Evolutionary conservation across 2,888 invertebrate genomes (phyloP).

Genomic region (Bruchidius siliquastri): DNA sequence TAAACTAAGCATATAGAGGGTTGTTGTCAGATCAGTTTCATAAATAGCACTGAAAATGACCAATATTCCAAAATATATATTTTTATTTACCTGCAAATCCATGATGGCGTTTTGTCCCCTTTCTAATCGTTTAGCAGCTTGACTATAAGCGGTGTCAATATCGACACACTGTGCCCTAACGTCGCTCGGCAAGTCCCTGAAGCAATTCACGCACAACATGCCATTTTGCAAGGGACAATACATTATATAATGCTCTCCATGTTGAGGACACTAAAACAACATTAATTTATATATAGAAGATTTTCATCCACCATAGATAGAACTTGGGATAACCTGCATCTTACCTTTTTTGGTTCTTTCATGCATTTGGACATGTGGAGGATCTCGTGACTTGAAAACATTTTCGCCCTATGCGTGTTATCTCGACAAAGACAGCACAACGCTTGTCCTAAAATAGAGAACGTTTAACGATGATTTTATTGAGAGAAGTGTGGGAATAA

Average conservation of each 20-base stretch:
- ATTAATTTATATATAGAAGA: neutral
- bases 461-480: too few species aligned
- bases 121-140: slow-evolving; percentile 66
- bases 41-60: too few species aligned
- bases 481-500: too few species aligned
- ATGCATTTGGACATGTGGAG: slow-evolving; percentile 67
- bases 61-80: too few species aligned
- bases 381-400: slow-evolving; percentile 71
- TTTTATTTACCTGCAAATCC: slow-evolving; percentile 40
- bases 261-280: slow-evolving; percentile 54
- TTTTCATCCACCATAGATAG: too few species aligned
- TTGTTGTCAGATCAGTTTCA: too few species aligned
- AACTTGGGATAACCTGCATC: too few species aligned
- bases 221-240: slow-evolving; percentile 64
- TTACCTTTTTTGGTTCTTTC: slow-evolving; percentile 62
- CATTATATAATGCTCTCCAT: slow-evolving; percentile 72
- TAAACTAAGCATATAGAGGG: too few species aligned
- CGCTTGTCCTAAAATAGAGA: slow-evolving; percentile 56
- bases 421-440: slow-evolving; percentile 66
- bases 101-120: slow-evolving; percentile 51
- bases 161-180: slow-evolving; percentile 66
- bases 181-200: slow-evolving; percentile 64
- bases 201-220: slow-evolving; percentile 72
- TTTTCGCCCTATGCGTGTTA: slow-evolving; percentile 70
- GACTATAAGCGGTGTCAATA: slow-evolving; percentile 69